Evolutionary conservation across 2,113 vertebrate species (phyloP), one percentile per base, ranked within the genome.

Genomic region (Calidris pugnax): DNA sequence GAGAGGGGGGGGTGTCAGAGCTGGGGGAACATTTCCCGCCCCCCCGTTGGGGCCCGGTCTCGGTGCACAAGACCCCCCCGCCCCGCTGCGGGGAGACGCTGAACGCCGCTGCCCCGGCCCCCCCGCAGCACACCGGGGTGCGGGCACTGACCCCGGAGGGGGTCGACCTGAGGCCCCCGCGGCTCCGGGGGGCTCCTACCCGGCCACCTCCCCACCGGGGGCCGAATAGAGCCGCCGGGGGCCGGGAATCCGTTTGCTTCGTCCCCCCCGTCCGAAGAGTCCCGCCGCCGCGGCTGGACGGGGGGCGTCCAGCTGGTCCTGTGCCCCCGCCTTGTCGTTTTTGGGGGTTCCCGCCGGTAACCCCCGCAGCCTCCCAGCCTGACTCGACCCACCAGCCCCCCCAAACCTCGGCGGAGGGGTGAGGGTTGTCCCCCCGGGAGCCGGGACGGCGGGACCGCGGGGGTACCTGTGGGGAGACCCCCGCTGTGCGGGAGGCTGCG

Each of bases 171-270:
- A 18, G 30, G 6, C 4, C 68, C 24, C 27, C 8, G 3, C 2
- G 3, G 28, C 6, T 53, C 33, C 1, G 8, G 4, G 3, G 2
- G 7, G 1, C 6, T 2, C 5, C 30, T 16, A 22, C 14, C 18
- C 10, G 41, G 41, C 1, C n/a, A 6, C 2, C 2, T 32, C 6
- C 28, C 6, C 3, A 20, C 24, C n/a, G 24, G n/a, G 53, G 16
- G 3, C 4, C 2, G 9, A 10, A 10, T 19, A 35, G 26, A 74
- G 17, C 26, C 14, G 3, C 7, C 4, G 1, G 33, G 23, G 10
- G 2, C 22, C 17, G 1, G 23, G 64, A 82, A 81, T 87, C 77
- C 69, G 69, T 91, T 85, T 48, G 21, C 32, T 55, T 9, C 3
- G 1, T 66, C 5, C 18, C 0, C 6, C 10, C 5, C 35, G n/a